These are phyloP conservation scores for Trileptium ribeirensis DNA, from an alignment of 2,888 invertebrate genomes.

Conservation along the genomic window DNA sequence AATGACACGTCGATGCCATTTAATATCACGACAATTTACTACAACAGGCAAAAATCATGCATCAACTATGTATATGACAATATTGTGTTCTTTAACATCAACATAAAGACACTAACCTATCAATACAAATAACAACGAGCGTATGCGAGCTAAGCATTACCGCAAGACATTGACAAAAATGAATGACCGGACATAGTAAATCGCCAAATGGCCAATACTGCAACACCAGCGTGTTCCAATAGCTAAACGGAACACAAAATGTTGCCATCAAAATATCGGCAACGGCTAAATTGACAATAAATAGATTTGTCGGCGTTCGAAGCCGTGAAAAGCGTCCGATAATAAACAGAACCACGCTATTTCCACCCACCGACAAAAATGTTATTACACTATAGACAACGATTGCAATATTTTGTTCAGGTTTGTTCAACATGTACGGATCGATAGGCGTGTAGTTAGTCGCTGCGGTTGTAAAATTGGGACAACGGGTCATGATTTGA, in stretches of 20 bases:
- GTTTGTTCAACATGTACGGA: background rate
- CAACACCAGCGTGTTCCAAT: conserved; percentile 53
- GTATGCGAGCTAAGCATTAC: conserved; percentile 55
- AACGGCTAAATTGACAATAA: conserved; percentile 53
- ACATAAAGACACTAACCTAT: conserved; percentile 40
- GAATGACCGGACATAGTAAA: conserved; percentile 52
- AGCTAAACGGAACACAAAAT: conserved; percentile 55
- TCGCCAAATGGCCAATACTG: conserved; percentile 55
- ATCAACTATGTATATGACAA: no score
- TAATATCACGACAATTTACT: no score
- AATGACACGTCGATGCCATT: no score
- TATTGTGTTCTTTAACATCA: background rate
- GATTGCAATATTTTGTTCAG: background rate
- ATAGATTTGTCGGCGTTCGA: conserved; percentile 54
- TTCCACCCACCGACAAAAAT: conserved; percentile 33
- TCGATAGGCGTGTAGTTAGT: no score
- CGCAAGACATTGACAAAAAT: conserved; percentile 52
- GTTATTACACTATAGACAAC: background rate
- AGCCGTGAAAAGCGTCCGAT: conserved; percentile 44
- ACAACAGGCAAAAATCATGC: no score
- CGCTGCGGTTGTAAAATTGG: background rate
- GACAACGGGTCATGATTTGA: no score
- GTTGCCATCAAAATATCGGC: conserved; percentile 54
- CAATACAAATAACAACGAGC: conserved; percentile 53
- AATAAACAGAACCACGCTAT: conserved; percentile 45